Evolutionary conservation across 2,888 invertebrate genomes (phyloP), one percentile per base, ranked within the genome.

Genomic region (Subacronicta megacephala): DNA sequence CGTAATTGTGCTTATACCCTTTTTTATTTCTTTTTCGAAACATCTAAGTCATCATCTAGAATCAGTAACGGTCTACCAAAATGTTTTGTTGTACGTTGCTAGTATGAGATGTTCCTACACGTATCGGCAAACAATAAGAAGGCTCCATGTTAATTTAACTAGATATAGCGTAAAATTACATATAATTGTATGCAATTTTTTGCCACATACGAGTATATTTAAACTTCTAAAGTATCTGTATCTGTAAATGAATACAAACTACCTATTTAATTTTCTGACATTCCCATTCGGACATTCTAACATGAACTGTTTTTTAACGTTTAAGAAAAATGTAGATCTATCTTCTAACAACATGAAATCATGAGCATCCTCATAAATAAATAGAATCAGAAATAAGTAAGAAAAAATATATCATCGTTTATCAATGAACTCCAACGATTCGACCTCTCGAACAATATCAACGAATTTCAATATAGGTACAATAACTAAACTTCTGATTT

Each of bases 1-100:
- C 84, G 88, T 90, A 89, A 92, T 91, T 91, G 87, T 85, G 86
- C 85, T 87, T 85, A 88, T 82, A 81, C 81, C 80, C 80, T 87
- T 89, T 90, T 90, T 92, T 90, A 84, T 85, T 82, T 77, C 78
- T 77, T 66, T 87, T 81, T 84, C 85, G 80, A 87, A 89, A 89
- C 80, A 76, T 82, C 84, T 80, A 83, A 89, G 87, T 88, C 89
- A 88, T 88, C 87, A 83, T 84, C 77, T 79, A 77, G 82, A 82
- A 84, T 84, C 85, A 78, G 83, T 88, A 88, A 88, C 89, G 87
- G 88, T 88, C 78, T 76, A 78, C 72, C 61, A 72, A 73, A 80
- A 78, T 72, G 80, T 78, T 77, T 74, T 77, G 77, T 77, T 72
- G 62, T 54, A 59, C 57, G 50, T 46, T 43, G 52, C 73, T 61